phyloP scores from a whole-genome alignment of 2,888 invertebrate species.

The Eretmocerus hayati region DNA sequence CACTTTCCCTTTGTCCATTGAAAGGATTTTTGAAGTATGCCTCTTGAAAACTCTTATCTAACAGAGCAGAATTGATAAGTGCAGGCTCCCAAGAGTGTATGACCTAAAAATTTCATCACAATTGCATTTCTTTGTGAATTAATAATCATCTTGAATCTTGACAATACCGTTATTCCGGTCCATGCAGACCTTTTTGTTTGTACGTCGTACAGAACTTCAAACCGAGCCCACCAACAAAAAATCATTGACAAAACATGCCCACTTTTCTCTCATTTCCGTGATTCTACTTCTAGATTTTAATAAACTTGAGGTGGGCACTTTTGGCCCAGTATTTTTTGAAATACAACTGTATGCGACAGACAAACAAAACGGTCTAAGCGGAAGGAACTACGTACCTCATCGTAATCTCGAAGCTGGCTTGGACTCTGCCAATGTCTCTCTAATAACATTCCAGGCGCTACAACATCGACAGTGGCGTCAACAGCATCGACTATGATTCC shows the following conservation, averaged over 20 bases:
- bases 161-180: not conserved
- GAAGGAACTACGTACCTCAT: slow-evolving; percentile 30
- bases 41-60: slow-evolving; percentile 40
- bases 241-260: too few relatives aligned
- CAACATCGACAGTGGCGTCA: slow-evolving; percentile 54
- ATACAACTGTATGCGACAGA: too few relatives aligned
- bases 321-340: too few relatives aligned
- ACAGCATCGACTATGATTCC: slow-evolving; percentile 60
- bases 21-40: slow-evolving; percentile 42
- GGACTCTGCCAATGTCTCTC: slow-evolving; percentile 62
- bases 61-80: slow-evolving; percentile 35
- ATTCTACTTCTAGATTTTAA: too few relatives aligned
- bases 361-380: not conserved
- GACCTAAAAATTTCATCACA: slow-evolving; percentile 23
- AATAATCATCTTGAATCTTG: too few relatives aligned
- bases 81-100: slow-evolving; percentile 43
- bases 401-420: slow-evolving; percentile 49
- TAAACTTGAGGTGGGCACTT: too few relatives aligned
- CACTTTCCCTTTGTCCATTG: slow-evolving; percentile 39
- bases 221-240: too few relatives aligned
- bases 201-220: too few relatives aligned
- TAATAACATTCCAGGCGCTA: slow-evolving; percentile 61
- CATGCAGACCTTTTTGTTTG: too few relatives aligned
- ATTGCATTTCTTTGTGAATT: not conserved
- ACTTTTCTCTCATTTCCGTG: too few relatives aligned